Conservation (phyloP, 2,113 vertebrate genomes). For the Tinamus guttatus region DNA sequence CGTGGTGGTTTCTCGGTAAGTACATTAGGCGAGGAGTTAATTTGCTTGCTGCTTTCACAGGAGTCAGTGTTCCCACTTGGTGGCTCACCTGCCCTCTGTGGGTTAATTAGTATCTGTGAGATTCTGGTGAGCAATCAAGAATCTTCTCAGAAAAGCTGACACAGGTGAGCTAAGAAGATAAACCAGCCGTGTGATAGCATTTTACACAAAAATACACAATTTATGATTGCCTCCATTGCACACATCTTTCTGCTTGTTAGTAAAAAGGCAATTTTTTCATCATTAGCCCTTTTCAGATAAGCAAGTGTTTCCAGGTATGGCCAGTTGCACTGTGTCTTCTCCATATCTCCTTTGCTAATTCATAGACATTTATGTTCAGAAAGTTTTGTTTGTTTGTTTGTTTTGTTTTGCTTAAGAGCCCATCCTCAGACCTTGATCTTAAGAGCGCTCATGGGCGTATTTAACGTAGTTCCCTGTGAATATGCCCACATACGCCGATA, state of each 20-base stretch:
- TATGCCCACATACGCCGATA: neutral
- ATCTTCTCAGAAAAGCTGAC: neutral
- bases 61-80: neutral
- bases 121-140: neutral
- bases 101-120: neutral
- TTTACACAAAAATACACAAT: neutral
- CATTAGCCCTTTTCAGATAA: neutral
- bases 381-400: neutral
- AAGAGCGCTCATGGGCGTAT: neutral
- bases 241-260: neutral
- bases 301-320: neutral
- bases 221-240: neutral
- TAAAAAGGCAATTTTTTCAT: neutral
- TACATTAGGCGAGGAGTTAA: constrained; percentile 1
- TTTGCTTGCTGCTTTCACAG: neutral
- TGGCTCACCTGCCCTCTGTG: neutral
- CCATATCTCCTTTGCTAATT: neutral
- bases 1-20: constrained; percentile 53
- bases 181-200: neutral
- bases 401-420: neutral
- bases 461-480: neutral
- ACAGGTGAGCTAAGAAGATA: neutral
- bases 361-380: neutral
- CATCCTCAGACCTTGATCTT: constrained; percentile 39
- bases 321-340: neutral